phyloP scores from a whole-genome alignment of 2,888 invertebrate genomes.

The Teleiodes luculella region DNA sequence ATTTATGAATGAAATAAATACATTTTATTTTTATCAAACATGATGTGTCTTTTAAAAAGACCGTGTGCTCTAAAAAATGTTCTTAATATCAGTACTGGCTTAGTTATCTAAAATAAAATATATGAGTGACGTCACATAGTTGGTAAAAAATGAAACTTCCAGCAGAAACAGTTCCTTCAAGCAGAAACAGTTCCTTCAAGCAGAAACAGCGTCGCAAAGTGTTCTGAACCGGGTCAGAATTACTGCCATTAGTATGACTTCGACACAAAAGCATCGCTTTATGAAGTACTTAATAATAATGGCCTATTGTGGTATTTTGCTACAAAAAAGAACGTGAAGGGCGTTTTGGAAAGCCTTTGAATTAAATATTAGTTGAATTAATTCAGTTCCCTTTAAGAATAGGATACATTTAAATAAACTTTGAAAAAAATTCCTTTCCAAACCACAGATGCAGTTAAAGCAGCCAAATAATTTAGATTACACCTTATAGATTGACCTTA shows the following conservation, averaged over 20 bases:
- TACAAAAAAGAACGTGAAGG: neutral
- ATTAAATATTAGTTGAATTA: neutral
- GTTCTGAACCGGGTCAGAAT: neutral
- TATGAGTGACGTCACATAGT: neutral
- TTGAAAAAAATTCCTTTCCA: no score
- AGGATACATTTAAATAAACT: no score
- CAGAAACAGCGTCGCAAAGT: neutral
- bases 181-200: neutral
- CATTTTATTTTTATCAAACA: no score
- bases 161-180: neutral
- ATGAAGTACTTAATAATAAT: neutral
- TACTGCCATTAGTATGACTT: constrained; percentile 1
- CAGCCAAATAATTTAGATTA: no score
- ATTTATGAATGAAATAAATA: no score
- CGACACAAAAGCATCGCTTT: neutral
- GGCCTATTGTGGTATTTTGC: neutral
- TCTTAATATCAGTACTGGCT: no score
- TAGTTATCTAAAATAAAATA: no score
- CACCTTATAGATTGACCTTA: no score
- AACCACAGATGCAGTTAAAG: no score
- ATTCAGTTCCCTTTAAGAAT: neutral
- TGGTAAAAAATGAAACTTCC: neutral
- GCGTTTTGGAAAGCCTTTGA: neutral
- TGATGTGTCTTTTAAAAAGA: no score
- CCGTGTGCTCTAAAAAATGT: no score